phyloP scores from a whole-genome alignment of 2,113 vertebrate genomes.

The Nerophis ophidion region DNA sequence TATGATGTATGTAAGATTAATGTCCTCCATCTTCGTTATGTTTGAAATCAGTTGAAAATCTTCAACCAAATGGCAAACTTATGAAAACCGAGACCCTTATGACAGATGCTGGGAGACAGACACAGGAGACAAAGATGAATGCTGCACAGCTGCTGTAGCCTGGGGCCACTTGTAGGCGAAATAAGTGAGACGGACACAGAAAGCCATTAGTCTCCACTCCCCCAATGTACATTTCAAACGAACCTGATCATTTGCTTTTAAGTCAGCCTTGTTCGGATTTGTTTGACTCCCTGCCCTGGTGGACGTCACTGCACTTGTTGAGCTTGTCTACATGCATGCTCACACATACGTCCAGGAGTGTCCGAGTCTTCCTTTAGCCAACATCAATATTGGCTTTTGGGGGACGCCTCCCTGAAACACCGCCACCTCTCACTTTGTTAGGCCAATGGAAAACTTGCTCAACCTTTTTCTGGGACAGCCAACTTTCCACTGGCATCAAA shows the following conservation, averaged over 20 bases:
- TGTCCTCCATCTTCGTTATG: slow-evolving; percentile 32
- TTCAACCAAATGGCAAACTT: slow-evolving; percentile 30
- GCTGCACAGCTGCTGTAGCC: slow-evolving; percentile 51
- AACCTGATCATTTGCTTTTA: slow-evolving; percentile 34
- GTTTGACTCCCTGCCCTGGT: slow-evolving; percentile 25
- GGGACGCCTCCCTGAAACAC: slow-evolving; percentile 44
- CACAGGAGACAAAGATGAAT: slow-evolving; percentile 55
- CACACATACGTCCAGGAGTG: slow-evolving; percentile 28
- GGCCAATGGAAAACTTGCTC: slow-evolving; percentile 59
- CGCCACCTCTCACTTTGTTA: slow-evolving; percentile 42
- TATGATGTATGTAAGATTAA: slow-evolving; percentile 47
- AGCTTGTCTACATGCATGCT: slow-evolving; percentile 36
- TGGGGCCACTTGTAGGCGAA: slow-evolving; percentile 38
- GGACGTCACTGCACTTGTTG: slow-evolving; percentile 5
- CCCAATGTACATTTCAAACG: slow-evolving; percentile 24
- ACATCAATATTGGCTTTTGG: slow-evolving; percentile 56
- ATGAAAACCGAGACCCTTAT: slow-evolving; percentile 40
- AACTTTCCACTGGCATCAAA: slow-evolving; percentile 48
- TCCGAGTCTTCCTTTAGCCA: slow-evolving; percentile 38
- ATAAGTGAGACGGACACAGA: slow-evolving; percentile 39
- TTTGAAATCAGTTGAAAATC: slow-evolving; percentile 47
- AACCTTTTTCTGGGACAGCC: slow-evolving; percentile 71
- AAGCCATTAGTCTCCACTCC: slow-evolving; percentile 29
- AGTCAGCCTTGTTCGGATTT: slow-evolving; percentile 11
- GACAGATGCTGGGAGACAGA: slow-evolving; percentile 44